Evolutionary conservation across 37 sponge, comb jelly and placozoan species (phyloP), one percentile per base, ranked within the genome.

Genomic region (Tethya wilhelma): DNA sequence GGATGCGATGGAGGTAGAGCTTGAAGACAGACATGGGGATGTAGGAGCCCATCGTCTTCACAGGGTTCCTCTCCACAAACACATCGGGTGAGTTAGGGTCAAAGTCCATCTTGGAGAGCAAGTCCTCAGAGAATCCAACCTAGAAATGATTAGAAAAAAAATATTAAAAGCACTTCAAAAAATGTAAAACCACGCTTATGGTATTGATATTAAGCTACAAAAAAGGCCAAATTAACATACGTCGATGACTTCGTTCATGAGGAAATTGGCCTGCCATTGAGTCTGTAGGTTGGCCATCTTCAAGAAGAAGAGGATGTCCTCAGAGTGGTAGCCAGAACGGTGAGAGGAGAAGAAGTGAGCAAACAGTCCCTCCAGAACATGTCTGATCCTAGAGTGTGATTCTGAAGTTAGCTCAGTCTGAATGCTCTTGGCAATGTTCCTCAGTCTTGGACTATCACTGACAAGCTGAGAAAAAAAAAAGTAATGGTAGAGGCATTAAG

Each of bases 341-440:
- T 81, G 59, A 12, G 32, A 30, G n/a, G 91, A 80, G 73, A 90
- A 90, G 78, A 77, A 86, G 46, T 86, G 87, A 19, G 66, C 64
- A 8, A 86, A 46, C 22, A 79, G 57, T 1, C 87, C 87, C 46
- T 86, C 87, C n/a, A 69, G 2, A 12, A 36, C 43, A 1, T n/a
- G 12, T 2, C n/a, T 40, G 7, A 40, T 59, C 25, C 28, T 59
- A 19, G 62, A 59, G 20, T 59, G 25, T 29, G n/a, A 59, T 25
- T 19, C 62, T 23, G 4, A 11, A 49, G 55, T 49, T 11, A 49
- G 55, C n/a, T n/a, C n/a, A n/a, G n/a, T n/a, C n/a, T n/a, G n/a
- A n/a, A n/a, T n/a, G n/a, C n/a, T n/a, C n/a, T n/a, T n/a, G n/a
- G n/a, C n/a, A n/a, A n/a, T n/a, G n/a, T n/a, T n/a, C n/a, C n/a